phyloP scores from a whole-genome alignment of 2,797 vertebrate species.

The Cynopterus sphinx region DNA sequence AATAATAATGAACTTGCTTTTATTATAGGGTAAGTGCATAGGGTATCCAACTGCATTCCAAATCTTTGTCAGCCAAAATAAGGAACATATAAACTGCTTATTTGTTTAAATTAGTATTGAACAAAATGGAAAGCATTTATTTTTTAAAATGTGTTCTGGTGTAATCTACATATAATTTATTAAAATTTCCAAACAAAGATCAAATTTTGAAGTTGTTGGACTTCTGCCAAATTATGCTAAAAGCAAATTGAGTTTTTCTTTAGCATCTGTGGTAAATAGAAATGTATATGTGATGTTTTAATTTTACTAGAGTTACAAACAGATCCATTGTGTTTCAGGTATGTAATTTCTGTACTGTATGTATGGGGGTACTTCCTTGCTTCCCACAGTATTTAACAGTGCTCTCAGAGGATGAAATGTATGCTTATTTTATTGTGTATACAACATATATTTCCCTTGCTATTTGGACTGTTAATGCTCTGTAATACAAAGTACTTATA shows the following conservation, averaged over 20 bases:
- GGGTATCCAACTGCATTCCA: conserved; percentile 20
- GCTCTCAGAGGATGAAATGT: conserved; percentile 37
- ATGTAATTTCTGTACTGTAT: conserved; percentile 53
- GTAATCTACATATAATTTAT: neutral
- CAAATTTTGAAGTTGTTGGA: conserved; percentile 36
- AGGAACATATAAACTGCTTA: conserved; percentile 19
- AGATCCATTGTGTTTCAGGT: conserved; percentile 38
- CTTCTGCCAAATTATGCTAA: conserved; percentile 58
- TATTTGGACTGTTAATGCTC: conserved; percentile 30
- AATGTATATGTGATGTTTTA: conserved; percentile 55
- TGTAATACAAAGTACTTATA: conserved; percentile 6
- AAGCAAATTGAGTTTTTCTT: conserved; percentile 52
- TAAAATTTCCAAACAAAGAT: conserved; percentile 59
- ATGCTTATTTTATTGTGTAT: neutral
- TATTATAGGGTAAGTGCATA: neutral
- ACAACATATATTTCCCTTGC: conserved; percentile 38
- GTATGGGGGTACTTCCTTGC: neutral
- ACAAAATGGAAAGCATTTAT: conserved; percentile 44
- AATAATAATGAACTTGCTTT: conserved; percentile 57
- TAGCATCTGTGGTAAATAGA: conserved; percentile 33
- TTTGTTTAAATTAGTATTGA: conserved; percentile 56
- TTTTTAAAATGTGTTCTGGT: conserved; percentile 25
- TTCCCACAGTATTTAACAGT: conserved; percentile 36
- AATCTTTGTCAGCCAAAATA: conserved; percentile 45
- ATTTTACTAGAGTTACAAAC: conserved; percentile 43